These are phyloP conservation scores for Panthera leo DNA, from an alignment of 2,113 vertebrate genomes.

Conservation along the genomic window DNA sequence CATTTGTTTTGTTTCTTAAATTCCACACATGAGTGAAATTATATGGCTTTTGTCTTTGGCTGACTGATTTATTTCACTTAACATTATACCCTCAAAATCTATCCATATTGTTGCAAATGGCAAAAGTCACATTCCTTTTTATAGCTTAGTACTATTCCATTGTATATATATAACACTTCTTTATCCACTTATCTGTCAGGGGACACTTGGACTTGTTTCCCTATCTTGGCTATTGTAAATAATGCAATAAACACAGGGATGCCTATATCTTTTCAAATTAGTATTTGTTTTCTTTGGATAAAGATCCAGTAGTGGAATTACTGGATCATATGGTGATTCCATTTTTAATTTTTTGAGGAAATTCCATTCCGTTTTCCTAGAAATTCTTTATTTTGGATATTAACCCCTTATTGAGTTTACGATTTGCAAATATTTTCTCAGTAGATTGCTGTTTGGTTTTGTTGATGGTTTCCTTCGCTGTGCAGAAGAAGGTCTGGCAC, in stretches of 20 bases:
- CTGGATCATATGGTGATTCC: background rate
- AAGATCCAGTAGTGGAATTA: background rate
- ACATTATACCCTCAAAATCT: background rate
- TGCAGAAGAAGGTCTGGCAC: background rate
- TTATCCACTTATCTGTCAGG: background rate
- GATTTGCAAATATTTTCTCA: background rate
- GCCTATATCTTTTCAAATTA: background rate
- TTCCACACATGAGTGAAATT: background rate
- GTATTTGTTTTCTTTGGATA: background rate
- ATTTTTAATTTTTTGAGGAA: background rate
- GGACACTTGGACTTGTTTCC: background rate
- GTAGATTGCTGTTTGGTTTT: background rate
- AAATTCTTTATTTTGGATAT: background rate
- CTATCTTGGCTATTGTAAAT: background rate
- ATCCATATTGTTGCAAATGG: background rate
- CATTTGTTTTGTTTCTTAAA: background rate
- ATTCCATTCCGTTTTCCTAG: background rate
- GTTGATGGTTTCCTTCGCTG: background rate
- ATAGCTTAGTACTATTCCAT: background rate
- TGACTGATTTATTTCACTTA: background rate
- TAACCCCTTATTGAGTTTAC: background rate
- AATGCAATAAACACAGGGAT: background rate
- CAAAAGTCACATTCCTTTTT: background rate
- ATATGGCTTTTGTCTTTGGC: background rate
- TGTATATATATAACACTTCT: background rate